These are phyloP conservation scores for Regulus satrapa DNA, from an alignment of 2,113 vertebrate species.

Conservation along the genomic window DNA sequence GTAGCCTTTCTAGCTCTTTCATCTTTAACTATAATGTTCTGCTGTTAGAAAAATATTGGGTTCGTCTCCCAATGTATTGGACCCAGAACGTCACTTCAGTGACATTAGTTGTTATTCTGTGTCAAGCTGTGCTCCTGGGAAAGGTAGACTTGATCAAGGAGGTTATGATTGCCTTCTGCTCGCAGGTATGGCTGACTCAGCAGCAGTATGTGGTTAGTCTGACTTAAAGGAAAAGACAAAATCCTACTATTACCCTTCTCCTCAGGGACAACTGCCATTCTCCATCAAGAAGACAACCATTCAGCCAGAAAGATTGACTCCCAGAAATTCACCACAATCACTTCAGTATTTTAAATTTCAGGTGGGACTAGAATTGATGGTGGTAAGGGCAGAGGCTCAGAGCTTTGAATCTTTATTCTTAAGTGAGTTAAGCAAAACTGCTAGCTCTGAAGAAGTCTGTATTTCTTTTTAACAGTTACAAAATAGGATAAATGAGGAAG, in stretches of 20 bases:
- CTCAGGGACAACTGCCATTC: conserved; percentile 32
- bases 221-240: conserved; percentile 28
- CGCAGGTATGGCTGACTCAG: conserved; percentile 34
- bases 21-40: neutral
- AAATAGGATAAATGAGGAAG: conserved; percentile 19
- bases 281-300: conserved; percentile 37
- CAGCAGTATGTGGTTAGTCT: neutral
- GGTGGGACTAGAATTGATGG: conserved; percentile 53
- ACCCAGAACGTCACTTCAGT: neutral
- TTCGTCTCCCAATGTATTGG: neutral
- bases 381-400: conserved; percentile 33
- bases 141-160: neutral
- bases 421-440: conserved; percentile 49
- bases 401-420: conserved; percentile 31
- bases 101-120: neutral
- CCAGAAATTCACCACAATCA: conserved; percentile 31
- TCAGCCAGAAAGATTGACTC: conserved; percentile 45
- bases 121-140: neutral
- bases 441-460: conserved; percentile 23
- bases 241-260: conserved; percentile 16
- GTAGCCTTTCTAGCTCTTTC: neutral
- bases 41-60: neutral
- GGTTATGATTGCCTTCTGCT: neutral
- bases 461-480: conserved; percentile 29
- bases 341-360: conserved; percentile 57